Evolutionary conservation across 2,888 invertebrate species (phyloP).

Genomic region (Drosophila neonasuta): DNA sequence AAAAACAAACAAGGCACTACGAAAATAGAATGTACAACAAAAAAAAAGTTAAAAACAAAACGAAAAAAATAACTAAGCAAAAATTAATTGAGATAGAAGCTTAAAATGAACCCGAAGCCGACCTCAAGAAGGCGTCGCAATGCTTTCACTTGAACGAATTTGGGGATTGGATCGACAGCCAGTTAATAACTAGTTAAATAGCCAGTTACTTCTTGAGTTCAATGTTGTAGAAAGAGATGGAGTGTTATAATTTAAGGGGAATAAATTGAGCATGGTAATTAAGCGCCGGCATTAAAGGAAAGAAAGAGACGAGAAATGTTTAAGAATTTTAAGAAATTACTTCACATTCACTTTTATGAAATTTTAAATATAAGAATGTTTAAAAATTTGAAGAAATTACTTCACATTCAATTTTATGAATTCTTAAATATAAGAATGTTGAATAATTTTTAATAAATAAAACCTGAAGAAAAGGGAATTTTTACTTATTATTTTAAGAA

Average conservation of each 20-base stretch:
- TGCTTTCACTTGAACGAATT: constrained; percentile 43
- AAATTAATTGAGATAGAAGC: constrained; percentile 23
- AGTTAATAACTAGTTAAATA: constrained; percentile 29
- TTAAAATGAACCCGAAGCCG: constrained; percentile 11
- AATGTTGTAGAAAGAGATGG: neutral
- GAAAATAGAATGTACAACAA: constrained; percentile 27
- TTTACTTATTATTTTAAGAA: neutral
- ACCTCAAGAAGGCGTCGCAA: constrained; percentile 20
- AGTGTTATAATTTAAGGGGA: neutral
- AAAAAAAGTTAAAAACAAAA: neutral
- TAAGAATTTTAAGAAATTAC: no score
- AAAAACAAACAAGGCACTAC: constrained; percentile 20
- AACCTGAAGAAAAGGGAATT: no score
- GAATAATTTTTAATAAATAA: no score
- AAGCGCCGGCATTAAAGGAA: neutral
- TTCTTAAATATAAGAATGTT: no score
- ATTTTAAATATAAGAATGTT: no score
- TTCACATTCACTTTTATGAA: no score
- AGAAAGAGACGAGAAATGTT: no score
- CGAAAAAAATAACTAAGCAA: constrained; percentile 1
- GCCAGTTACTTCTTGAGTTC: neutral
- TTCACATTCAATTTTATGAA: no score
- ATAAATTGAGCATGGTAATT: neutral
- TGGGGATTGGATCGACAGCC: constrained; percentile 8
- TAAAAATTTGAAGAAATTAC: no score